A percentile compares a stretch with the other conserved stretches of the same genome.
These are phyloP conservation scores for Eulemur mongoz DNA, from an alignment of 2,797 vertebrate species.

Conservation along the genomic window DNA sequence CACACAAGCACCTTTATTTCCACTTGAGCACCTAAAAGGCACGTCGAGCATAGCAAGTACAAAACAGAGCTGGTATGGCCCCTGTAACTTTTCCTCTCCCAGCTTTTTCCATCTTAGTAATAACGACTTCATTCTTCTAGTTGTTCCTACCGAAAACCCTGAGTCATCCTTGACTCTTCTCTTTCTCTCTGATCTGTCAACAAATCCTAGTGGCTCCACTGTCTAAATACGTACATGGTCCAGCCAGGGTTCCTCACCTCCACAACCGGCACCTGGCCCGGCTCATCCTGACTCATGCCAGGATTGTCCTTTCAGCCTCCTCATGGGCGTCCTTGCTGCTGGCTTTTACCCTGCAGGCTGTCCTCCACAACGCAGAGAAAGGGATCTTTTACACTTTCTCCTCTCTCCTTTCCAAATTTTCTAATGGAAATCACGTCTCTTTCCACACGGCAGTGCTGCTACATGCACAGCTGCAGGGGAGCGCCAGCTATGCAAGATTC, in stretches of 20 bases:
- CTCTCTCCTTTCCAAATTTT: background rate
- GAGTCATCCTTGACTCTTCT: background rate
- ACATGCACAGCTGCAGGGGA: background rate
- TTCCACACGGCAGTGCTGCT: background rate
- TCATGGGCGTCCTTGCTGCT: background rate
- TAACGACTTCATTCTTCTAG: background rate
- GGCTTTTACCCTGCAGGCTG: rapidly evolving
- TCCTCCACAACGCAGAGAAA: background rate
- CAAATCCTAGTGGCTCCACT: background rate
- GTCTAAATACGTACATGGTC: background rate
- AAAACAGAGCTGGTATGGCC: background rate
- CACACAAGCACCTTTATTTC: background rate
- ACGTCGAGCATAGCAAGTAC: background rate
- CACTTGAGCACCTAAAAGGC: background rate
- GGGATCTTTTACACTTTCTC: background rate
- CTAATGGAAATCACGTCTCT: background rate
- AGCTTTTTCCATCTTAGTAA: background rate
- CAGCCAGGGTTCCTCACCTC: background rate
- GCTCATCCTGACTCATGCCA: background rate
- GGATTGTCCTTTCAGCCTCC: background rate
- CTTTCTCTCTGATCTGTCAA: background rate
- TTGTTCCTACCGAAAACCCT: background rate
- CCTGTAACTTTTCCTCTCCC: background rate
- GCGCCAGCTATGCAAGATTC: background rate
- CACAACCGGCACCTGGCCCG: background rate